phyloP scores from a whole-genome alignment of 2,797 vertebrate genomes.

The Pyrocephalus nanus region DNA sequence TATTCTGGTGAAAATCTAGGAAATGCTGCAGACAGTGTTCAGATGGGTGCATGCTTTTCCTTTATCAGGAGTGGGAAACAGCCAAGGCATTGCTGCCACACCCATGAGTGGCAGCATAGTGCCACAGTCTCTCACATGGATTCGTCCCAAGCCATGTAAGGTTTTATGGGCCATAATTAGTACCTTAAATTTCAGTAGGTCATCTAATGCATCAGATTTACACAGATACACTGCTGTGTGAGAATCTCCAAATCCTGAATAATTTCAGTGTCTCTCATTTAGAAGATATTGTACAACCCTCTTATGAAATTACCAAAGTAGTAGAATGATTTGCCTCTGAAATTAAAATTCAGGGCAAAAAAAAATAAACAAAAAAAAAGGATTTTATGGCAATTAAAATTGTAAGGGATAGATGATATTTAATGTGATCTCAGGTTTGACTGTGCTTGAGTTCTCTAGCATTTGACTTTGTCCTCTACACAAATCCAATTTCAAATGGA shows the following conservation, averaged over 20 bases:
- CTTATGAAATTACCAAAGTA: background rate
- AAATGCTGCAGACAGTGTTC: background rate
- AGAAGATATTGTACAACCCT: background rate
- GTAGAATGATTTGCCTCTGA: background rate
- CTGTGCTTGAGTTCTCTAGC: background rate
- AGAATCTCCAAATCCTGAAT: background rate
- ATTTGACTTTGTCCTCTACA: background rate
- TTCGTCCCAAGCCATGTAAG: background rate
- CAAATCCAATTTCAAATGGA: background rate
- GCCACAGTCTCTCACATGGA: fast-evolving
- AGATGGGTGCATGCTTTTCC: background rate
- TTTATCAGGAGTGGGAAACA: background rate
- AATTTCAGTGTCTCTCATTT: background rate
- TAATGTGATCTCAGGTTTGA: background rate
- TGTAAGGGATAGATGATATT: background rate
- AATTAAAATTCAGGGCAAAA: background rate
- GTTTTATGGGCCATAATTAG: background rate
- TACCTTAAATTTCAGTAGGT: background rate
- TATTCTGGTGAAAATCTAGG: background rate
- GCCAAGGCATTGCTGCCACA: background rate
- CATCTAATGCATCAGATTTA: background rate
- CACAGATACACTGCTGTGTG: background rate
- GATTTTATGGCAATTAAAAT: background rate
- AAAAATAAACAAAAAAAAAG: background rate
- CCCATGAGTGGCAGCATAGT: fast-evolving